These are phyloP conservation scores for Cabera pusaria DNA, from an alignment of 2,888 invertebrate species.

Conservation along the genomic window DNA sequence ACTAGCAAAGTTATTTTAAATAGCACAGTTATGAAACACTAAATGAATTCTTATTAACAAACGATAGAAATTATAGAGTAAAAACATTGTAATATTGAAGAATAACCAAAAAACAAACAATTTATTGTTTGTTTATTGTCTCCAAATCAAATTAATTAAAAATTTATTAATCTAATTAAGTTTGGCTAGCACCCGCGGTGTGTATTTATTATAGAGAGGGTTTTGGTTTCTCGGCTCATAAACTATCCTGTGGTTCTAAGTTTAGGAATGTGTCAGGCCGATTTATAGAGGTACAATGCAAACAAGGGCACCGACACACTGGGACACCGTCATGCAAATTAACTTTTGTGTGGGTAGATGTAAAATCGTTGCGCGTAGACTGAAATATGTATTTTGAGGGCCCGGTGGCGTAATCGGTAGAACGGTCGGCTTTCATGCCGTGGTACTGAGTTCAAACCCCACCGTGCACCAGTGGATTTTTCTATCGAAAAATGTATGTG, in stretches of 20 bases:
- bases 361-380: not conserved
- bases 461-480: no score
- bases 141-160: slow-evolving; percentile 25
- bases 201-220: slow-evolving; percentile 55
- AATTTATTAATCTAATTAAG: slow-evolving; percentile 49
- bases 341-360: slow-evolving; percentile 19
- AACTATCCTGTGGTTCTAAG: slow-evolving; percentile 64
- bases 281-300: slow-evolving; percentile 69
- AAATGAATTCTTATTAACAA: no score
- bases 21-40: no score
- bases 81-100: no score
- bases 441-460: no score
- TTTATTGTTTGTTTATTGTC: no score
- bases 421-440: no score
- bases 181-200: slow-evolving; percentile 49
- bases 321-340: slow-evolving; percentile 55
- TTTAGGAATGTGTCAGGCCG: slow-evolving; percentile 54
- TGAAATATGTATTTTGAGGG: no score
- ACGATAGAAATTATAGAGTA: no score
- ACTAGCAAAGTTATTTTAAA: no score
- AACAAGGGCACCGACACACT: slow-evolving; percentile 66
- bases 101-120: slow-evolving; percentile 22
- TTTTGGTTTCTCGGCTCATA: slow-evolving; percentile 59
- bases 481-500: no score
- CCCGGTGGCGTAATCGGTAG: no score